A percentile compares a stretch with the other conserved stretches of the same genome.
Conservation (phyloP, 2,888 invertebrate species). For the Cepaea hortensis region DNA sequence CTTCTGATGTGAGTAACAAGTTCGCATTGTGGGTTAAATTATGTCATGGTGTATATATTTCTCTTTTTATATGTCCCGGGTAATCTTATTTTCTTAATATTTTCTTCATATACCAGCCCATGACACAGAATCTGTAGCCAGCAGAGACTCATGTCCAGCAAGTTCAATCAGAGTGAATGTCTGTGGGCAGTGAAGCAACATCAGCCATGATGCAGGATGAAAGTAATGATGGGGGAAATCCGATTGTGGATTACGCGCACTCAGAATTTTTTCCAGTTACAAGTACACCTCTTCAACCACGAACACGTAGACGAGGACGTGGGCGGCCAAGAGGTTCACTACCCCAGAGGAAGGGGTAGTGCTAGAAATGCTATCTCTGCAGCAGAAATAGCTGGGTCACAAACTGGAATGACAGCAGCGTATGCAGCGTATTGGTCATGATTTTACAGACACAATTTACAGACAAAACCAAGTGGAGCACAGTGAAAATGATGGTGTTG, state of each 20-base stretch:
- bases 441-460: constrained; percentile 59
- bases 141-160: constrained; percentile 75
- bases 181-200: constrained; percentile 71
- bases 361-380: constrained; percentile 75
- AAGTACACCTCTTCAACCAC: constrained; percentile 57
- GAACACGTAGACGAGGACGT: constrained; percentile 71
- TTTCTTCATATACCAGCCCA: constrained; percentile 70
- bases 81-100: too few relatives aligned
- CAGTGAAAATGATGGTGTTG: background rate
- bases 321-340: constrained; percentile 77
- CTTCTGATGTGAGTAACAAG: too few relatives aligned
- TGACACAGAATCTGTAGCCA: constrained; percentile 72
- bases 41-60: too few relatives aligned
- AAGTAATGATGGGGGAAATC: constrained; percentile 83
- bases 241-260: constrained; percentile 84
- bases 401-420: constrained; percentile 76
- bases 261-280: constrained; percentile 70
- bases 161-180: constrained; percentile 76
- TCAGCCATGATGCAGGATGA: constrained; percentile 80
- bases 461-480: constrained; percentile 5
- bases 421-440: constrained; percentile 76
- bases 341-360: constrained; percentile 74
- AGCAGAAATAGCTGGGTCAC: constrained; percentile 77
- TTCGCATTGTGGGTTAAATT: too few relatives aligned
- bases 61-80: too few relatives aligned